Evolutionary conservation across 2,797 vertebrate species (phyloP), one percentile per base, ranked within the genome.

Genomic region (Arremon brunneinucha): DNA sequence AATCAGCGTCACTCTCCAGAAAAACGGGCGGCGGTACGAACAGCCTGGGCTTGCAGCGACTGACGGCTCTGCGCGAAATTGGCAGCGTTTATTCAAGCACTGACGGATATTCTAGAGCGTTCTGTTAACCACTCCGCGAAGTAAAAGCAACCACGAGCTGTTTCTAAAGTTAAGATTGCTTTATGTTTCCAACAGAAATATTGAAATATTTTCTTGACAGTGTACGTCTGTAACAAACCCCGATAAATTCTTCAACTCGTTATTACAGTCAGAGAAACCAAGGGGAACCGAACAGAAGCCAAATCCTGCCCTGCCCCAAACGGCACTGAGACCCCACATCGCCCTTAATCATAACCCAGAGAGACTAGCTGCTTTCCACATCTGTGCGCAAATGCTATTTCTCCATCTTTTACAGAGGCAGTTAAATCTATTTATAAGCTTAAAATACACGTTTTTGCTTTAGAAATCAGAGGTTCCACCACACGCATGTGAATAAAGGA

Each of bases 341-440:
- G 2, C 17, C n/a, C 34, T 53, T 21, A 74, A 35, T 8, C 11
- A 44, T 2, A n/a, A 17, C 14, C 2, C 19, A 19, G 55, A 28
- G 37, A 67, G 70, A 34, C 0, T 0, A 68, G 8, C 13, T 4
- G 1, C 16, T 68, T 37, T 37, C 16, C 21, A 52, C 7, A 21
- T 1, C 26, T 4, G 12, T 4, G 22, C 0, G 0, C 11, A 69
- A 65, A 26, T 13, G 35, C 18, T 30, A 13, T 3, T 62, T 47
- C 55, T 27, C 5, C 37, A 11, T 6, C 4, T 70, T 56, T 41
- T 63, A n/a, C 11, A 68, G 16, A 41, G 21, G 6, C 11, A 37
- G 2, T 19, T 65, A 59, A 74, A 39, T 32, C 19, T 57, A 32
- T 30, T 55, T 46, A 59, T 10, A 65, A 64, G 32, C 2, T 14